Evolutionary conservation across 2,797 vertebrate genomes (phyloP), one percentile per base, ranked within the genome.

Genomic region (Eulemur coronatus): DNA sequence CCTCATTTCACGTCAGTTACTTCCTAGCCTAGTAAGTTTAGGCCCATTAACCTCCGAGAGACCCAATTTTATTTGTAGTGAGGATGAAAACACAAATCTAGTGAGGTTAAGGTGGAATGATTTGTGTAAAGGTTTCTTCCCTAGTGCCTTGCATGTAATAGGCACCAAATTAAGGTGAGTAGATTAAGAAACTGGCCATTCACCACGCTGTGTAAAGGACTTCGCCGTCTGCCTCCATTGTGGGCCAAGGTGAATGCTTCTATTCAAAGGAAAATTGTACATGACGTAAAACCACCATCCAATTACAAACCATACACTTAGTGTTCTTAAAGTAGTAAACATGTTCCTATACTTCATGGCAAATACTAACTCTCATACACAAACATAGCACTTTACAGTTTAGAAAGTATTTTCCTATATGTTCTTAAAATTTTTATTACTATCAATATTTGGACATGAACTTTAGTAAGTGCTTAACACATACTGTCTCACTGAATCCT

Each of bases 201-300:
- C 46, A 46, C 17, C 18, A 55, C 0, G 13, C 41, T 18, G 30
- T 1, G 0, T 0, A 11, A 11, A 10, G 7, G 2, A 50, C 96
- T 70, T 80, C 0, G 26, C 17, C 33, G 38, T 82, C 35, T 79
- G 33, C 78, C 52, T n/a, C 35, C 5, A 5, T 4, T 14, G 30
- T 38, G n/a, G 67, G 52, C 57, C 65, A 72, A 20, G 24, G 72
- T 0, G 38, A 82, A 78, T 1, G 20, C 22, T 75, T 78, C 75
- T 33, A 75, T 28, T 41, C 46, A 55, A 67, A 79, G 55, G 38
- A n/a, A 26, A 30, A n/a, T 13, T 76, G 84, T 46, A 50, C n/a
- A 33, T 26, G 3, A 72, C 1, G 5, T 65, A 26, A 72, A 75
- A 95, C 18, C 12, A 48, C 59, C 38, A 73, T 12, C 4, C 1